Conservation (phyloP, 2,888 invertebrate species). For the Chalcis sispes region DNA sequence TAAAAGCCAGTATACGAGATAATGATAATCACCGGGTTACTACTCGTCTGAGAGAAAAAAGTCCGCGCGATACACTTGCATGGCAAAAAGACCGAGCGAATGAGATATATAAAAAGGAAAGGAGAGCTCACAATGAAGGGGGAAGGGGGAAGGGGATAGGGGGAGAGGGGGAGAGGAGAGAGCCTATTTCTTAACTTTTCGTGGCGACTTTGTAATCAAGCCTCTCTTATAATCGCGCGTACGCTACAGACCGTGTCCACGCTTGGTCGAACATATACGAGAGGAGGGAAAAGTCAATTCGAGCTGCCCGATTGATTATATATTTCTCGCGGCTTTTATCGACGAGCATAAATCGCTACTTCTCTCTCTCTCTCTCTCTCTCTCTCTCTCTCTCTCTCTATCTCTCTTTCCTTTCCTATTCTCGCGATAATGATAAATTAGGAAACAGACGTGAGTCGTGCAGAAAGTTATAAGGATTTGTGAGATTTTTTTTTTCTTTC, state of each 20-base stretch:
- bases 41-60: too few species aligned
- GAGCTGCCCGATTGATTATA: conserved; percentile 31
- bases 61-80: too few species aligned
- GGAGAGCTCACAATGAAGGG: neutral
- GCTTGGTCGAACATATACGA: conserved; percentile 36
- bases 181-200: conserved; percentile 39
- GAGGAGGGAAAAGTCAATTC: conserved; percentile 20
- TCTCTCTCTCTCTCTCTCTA: too few species aligned
- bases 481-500: conserved; percentile 58
- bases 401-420: too few species aligned
- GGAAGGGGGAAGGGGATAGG: neutral
- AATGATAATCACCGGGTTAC: conserved; percentile 34
- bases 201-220: conserved; percentile 43
- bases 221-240: conserved; percentile 36
- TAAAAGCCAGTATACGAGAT: conserved; percentile 9
- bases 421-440: conserved; percentile 47
- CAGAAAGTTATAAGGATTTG: conserved; percentile 14
- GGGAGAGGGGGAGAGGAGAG: neutral
- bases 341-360: conserved; percentile 31
- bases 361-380: conserved; percentile 3
- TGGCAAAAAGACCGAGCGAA: neutral
- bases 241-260: conserved; percentile 8
- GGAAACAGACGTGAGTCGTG: conserved; percentile 38
- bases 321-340: conserved; percentile 34
- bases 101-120: too few species aligned